Evolutionary conservation across 1,140 invertebrate genomes (phyloP).

Genomic region (Drosophila grimshawi): DNA sequence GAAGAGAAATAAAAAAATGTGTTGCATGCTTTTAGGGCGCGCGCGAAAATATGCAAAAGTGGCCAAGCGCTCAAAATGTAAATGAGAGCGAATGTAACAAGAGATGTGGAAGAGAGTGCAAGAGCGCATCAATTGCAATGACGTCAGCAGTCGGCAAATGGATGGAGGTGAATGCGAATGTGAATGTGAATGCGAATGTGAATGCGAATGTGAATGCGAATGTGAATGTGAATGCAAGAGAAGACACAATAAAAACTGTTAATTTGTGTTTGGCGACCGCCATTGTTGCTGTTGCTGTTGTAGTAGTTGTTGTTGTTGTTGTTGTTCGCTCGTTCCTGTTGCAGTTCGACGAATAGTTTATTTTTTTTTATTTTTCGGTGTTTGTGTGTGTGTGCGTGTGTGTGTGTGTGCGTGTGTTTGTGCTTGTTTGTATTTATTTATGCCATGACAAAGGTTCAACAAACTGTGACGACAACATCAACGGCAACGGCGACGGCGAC

Average conservation of each 20-base stretch:
- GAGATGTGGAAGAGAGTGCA: neutral
- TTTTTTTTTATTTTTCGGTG: neutral
- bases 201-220: conserved; percentile 1
- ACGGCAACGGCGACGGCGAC: conserved; percentile 18
- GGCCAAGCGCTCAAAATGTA: conserved; percentile 17
- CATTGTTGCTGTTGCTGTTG: conserved; percentile 16
- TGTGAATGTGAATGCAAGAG: conserved; percentile 14
- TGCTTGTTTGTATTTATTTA: conserved; percentile 38
- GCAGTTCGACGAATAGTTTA: conserved; percentile 22
- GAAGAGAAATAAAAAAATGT: conserved; percentile 37
- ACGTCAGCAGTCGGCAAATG: conserved; percentile 59
- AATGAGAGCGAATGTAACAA: neutral
- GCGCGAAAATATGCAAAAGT: conserved; percentile 50
- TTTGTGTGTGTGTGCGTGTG: neutral
- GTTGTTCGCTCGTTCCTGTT: conserved; percentile 1
- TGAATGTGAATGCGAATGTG: conserved; percentile 30
- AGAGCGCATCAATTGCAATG: conserved; percentile 40
- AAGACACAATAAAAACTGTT: conserved; percentile 56
- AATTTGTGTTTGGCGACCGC: conserved; percentile 59
- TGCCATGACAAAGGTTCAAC: conserved; percentile 70
- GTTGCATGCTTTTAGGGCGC: conserved; percentile 68
- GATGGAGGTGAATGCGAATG: conserved; percentile 33
- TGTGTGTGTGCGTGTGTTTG: conserved; percentile 7
- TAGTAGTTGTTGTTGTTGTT: conserved; percentile 21
- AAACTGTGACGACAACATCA: conserved; percentile 35